A percentile compares a stretch with the other conserved stretches of the same genome.
phyloP scores from a whole-genome alignment of 1,140 invertebrate genomes.

The Gyrodactylus salaris region DNA sequence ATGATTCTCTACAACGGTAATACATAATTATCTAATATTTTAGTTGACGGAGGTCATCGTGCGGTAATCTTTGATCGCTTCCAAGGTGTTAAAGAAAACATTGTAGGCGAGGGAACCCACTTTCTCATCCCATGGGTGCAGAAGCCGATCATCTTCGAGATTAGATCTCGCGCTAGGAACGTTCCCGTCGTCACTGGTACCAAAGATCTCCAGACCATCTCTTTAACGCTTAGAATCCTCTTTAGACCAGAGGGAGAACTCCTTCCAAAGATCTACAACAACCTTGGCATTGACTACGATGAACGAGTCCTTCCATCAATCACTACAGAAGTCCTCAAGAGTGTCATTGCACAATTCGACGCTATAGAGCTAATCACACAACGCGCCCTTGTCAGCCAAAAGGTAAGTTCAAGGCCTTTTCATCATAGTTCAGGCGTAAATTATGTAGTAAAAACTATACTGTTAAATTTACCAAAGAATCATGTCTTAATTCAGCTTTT shows the following conservation, averaged over 20 bases:
- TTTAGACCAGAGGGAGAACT: slow-evolving; percentile 60
- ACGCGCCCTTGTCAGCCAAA: slow-evolving; percentile 76
- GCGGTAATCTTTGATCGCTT: slow-evolving; percentile 98
- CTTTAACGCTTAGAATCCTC: slow-evolving; percentile 82
- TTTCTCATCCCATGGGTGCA: slow-evolving; percentile 97
- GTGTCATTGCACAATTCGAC: slow-evolving; percentile 95
- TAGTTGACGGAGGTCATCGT: slow-evolving; percentile 79
- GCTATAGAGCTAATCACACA: slow-evolving; percentile 94
- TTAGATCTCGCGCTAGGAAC: slow-evolving; percentile 69
- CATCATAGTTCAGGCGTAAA: not conserved
- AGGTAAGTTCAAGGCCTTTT: slow-evolving; percentile 16
- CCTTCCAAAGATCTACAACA: slow-evolving; percentile 61
- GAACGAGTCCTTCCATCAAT: slow-evolving; percentile 92
- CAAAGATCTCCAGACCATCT: slow-evolving; percentile 98
- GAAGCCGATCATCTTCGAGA: slow-evolving; percentile 79
- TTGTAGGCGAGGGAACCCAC: slow-evolving; percentile 89
- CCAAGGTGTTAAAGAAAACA: slow-evolving; percentile 52
- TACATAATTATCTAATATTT: not conserved
- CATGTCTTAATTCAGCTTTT: not conserved
- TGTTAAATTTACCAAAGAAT: not conserved
- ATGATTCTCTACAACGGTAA: not conserved
- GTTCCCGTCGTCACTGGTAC: slow-evolving; percentile 82
- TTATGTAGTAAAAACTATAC: not conserved
- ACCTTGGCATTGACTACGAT: slow-evolving; percentile 82
- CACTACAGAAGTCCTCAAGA: slow-evolving; percentile 88